Evolutionary conservation across 2,797 vertebrate genomes (phyloP).

Genomic region (Ctenochaetus hawaiiensis): DNA sequence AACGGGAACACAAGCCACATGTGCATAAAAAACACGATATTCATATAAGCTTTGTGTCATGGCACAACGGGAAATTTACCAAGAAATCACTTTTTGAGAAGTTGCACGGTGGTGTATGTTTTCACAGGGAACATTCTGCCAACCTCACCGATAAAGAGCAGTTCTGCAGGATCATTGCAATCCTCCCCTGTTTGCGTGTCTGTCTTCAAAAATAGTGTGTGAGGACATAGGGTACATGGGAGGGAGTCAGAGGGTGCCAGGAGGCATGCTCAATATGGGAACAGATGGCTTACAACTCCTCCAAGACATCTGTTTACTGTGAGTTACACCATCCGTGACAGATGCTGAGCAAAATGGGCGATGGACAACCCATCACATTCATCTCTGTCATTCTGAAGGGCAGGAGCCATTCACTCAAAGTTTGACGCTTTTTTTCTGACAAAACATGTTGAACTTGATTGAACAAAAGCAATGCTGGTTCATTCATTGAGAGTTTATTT

Average conservation of each 20-base stretch:
- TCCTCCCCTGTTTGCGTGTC: neutral
- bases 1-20: neutral
- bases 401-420: neutral
- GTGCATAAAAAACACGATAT: neutral
- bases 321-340: conserved; percentile 39
- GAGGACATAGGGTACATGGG: conserved; percentile 33
- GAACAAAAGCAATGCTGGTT: neutral
- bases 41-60: neutral
- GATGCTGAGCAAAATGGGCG: conserved; percentile 36
- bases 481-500: neutral
- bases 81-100: neutral
- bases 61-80: neutral
- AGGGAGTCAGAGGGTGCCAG: conserved; percentile 34
- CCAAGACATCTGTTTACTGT: conserved; percentile 66
- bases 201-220: conserved; percentile 21
- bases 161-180: neutral
- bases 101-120: neutral
- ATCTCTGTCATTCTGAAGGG: conserved; percentile 2
- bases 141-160: conserved; percentile 10
- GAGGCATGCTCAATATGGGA: conserved; percentile 29
- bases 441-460: neutral
- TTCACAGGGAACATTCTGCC: neutral
- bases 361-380: conserved; percentile 16
- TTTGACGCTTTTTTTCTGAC: neutral
- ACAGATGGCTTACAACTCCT: conserved; percentile 72